Evolutionary conservation across 2,113 vertebrate genomes (phyloP).

Genomic region (Plotosus lineatus): DNA sequence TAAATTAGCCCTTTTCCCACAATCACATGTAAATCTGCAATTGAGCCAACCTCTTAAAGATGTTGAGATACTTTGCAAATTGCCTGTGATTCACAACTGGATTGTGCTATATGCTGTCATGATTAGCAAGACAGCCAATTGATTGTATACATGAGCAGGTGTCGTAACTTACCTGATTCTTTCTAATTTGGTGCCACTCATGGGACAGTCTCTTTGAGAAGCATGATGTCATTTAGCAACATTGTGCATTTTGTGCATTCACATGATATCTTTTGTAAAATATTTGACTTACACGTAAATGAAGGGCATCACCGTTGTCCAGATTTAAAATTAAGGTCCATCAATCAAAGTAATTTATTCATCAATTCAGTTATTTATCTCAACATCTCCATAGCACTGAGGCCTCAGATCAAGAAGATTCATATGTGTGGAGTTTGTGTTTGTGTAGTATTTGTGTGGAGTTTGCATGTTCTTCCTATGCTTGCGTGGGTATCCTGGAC

Average conservation of each 20-base stretch:
- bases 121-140: conserved; percentile 72
- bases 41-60: conserved; percentile 65
- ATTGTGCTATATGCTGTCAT: conserved; percentile 75
- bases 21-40: conserved; percentile 62
- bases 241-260: background rate
- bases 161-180: conserved; percentile 48
- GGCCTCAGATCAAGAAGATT: too few relatives aligned
- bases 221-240: conserved; percentile 1
- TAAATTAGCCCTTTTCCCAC: conserved; percentile 70
- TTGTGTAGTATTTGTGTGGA: too few relatives aligned
- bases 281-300: background rate
- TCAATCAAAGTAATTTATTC: too few relatives aligned
- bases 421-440: too few relatives aligned
- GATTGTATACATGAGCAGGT: conserved; percentile 68
- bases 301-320: background rate
- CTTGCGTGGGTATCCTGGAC: too few relatives aligned
- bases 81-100: conserved; percentile 70
- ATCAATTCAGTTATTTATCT: too few relatives aligned
- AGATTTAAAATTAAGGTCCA: background rate
- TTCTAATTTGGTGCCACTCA: conserved; percentile 34
- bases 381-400: too few relatives aligned
- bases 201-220: conserved; percentile 7
- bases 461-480: too few relatives aligned
- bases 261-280: background rate
- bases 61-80: conserved; percentile 68